Conservation (phyloP, 1,140 invertebrate genomes). For the Drosophila neocordata region DNA sequence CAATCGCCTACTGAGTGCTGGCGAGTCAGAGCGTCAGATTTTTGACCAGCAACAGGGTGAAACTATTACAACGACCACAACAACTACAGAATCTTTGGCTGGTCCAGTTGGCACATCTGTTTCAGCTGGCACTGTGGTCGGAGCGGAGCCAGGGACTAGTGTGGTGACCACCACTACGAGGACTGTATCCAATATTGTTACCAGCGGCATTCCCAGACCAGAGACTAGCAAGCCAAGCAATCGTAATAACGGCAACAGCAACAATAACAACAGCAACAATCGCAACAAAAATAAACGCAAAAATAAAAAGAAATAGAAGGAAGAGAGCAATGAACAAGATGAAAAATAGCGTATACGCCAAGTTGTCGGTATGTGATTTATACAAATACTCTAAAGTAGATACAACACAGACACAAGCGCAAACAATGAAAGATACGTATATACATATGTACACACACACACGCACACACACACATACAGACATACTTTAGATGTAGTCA, state of each 20-base stretch:
- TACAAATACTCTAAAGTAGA: constrained; percentile 20
- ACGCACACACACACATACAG: constrained; percentile 1
- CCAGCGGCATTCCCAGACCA: constrained; percentile 72
- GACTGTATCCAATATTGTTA: constrained; percentile 75
- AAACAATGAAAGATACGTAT: not conserved
- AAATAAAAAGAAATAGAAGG: constrained; percentile 66
- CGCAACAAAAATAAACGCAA: constrained; percentile 73
- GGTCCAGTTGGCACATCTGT: constrained; percentile 10
- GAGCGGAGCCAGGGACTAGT: constrained; percentile 58
- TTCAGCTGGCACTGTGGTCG: constrained; percentile 18
- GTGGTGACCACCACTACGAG: constrained; percentile 75
- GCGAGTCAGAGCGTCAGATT: constrained; percentile 62
- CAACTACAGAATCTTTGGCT: constrained; percentile 64
- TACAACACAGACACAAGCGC: too few relatives aligned
- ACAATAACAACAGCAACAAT: constrained; percentile 35
- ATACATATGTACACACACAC: constrained; percentile 5
- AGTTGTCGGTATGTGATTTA: constrained; percentile 59
- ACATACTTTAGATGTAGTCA: constrained; percentile 18
- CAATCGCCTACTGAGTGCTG: constrained; percentile 64
- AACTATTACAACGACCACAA: constrained; percentile 76
- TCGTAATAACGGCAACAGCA: constrained; percentile 20
- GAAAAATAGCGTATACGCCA: constrained; percentile 59
- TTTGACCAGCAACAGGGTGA: constrained; percentile 75
- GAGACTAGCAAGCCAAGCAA: constrained; percentile 37
- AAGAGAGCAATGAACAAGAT: constrained; percentile 9